These are phyloP conservation scores for Philaenus spumarius DNA, from an alignment of 1,140 invertebrate species.

Conservation along the genomic window DNA sequence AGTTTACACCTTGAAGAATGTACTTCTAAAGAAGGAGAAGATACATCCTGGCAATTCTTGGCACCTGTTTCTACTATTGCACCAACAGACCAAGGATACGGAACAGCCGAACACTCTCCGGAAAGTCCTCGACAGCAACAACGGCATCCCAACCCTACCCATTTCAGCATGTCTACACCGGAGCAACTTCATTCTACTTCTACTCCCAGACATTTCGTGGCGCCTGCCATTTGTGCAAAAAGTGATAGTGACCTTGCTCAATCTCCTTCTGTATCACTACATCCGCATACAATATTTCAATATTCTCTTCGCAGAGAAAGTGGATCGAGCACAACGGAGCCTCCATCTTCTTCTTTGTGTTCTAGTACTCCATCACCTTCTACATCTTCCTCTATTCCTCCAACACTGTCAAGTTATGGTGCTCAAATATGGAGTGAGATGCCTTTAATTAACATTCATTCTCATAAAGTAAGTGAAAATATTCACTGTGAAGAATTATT, in stretches of 20 bases:
- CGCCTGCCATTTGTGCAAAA: background rate
- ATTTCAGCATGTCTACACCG: constrained; percentile 15
- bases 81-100: constrained; percentile 18
- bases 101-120: constrained; percentile 21
- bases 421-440: constrained; percentile 5
- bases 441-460: background rate
- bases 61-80: background rate
- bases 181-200: constrained; percentile 13
- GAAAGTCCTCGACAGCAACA: constrained; percentile 20
- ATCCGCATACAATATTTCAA: background rate
- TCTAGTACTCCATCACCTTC: constrained; percentile 1
- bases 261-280: background rate
- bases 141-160: background rate
- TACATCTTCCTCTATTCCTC: background rate
- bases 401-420: background rate
- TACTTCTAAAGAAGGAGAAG: constrained; percentile 28
- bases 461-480: background rate
- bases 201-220: background rate
- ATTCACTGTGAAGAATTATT: constrained; percentile 12
- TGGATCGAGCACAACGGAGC: constrained; percentile 4
- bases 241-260: constrained; percentile 8
- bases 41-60: constrained; percentile 29
- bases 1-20: constrained; percentile 6
- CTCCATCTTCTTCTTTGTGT: background rate
- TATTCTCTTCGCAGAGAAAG: constrained; percentile 7